Evolutionary conservation across 2,113 vertebrate species (phyloP).

Genomic region (Phocoena sinus): DNA sequence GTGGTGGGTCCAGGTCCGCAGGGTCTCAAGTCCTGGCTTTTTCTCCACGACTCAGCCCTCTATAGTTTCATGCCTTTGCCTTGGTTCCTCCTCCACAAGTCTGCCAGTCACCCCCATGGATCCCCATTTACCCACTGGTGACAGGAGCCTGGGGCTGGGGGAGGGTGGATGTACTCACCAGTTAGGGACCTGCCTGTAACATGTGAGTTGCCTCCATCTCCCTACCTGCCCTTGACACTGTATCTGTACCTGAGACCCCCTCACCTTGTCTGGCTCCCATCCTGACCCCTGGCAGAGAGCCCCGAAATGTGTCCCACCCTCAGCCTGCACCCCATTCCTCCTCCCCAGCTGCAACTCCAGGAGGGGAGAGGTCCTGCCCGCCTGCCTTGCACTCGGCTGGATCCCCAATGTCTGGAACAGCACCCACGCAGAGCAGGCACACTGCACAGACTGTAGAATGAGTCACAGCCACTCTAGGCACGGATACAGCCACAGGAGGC

Average conservation of each 20-base stretch:
- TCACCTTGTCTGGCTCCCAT: background rate
- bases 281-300: background rate
- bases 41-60: background rate
- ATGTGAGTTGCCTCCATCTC: background rate
- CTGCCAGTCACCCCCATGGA: background rate
- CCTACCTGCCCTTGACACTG: background rate
- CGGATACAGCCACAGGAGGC: too few species aligned
- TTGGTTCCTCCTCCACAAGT: background rate
- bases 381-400: background rate
- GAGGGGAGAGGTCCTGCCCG: background rate
- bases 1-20: fast-evolving
- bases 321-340: background rate
- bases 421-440: background rate
- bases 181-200: background rate
- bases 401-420: background rate
- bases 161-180: too few species aligned
- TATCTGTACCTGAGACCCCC: background rate
- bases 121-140: background rate
- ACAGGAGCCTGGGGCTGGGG: too few species aligned
- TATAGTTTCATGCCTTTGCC: background rate
- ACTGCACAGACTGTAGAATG: background rate
- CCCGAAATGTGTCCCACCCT: background rate
- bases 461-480: too few species aligned
- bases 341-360: background rate
- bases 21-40: background rate